phyloP scores from a whole-genome alignment of 2,888 invertebrate species.

The Hoplodrina blanda region DNA sequence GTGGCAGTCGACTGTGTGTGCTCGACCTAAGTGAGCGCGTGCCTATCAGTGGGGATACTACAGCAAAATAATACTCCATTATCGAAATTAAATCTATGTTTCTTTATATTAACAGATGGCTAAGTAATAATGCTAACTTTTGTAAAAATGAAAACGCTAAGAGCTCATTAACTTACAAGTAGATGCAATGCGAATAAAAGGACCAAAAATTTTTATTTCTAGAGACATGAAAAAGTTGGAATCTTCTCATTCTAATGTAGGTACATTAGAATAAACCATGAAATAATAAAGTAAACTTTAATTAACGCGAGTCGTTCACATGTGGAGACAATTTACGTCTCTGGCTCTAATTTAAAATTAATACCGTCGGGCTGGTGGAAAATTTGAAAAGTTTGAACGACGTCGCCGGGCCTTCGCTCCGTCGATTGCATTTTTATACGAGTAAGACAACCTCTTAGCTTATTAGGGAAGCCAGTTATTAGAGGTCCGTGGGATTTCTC shows the following conservation, averaged over 20 bases:
- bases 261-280: slow-evolving; percentile 64
- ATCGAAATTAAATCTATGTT: slow-evolving; percentile 71
- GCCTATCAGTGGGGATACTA: slow-evolving; percentile 56
- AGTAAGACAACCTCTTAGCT: slow-evolving; percentile 88
- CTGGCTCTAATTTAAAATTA: slow-evolving; percentile 87
- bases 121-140: slow-evolving; percentile 17
- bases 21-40: slow-evolving; percentile 58
- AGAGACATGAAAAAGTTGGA: slow-evolving; percentile 43
- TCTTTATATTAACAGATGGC: slow-evolving; percentile 53
- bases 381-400: slow-evolving; percentile 90
- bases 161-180: slow-evolving; percentile 17
- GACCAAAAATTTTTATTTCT: slow-evolving; percentile 35
- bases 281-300: slow-evolving; percentile 76
- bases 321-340: slow-evolving; percentile 83
- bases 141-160: slow-evolving; percentile 13
- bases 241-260: slow-evolving; percentile 42
- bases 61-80: slow-evolving; percentile 68
- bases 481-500: slow-evolving; percentile 84
- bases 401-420: slow-evolving; percentile 80
- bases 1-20: slow-evolving; percentile 53
- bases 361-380: slow-evolving; percentile 85
- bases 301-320: slow-evolving; percentile 80
- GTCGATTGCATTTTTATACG: slow-evolving; percentile 89
- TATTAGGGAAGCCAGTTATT: slow-evolving; percentile 88
- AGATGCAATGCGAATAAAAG: slow-evolving; percentile 21